These are phyloP conservation scores for Malurus alboscapulatus DNA, from an alignment of 2,113 vertebrate genomes.

Conservation along the genomic window DNA sequence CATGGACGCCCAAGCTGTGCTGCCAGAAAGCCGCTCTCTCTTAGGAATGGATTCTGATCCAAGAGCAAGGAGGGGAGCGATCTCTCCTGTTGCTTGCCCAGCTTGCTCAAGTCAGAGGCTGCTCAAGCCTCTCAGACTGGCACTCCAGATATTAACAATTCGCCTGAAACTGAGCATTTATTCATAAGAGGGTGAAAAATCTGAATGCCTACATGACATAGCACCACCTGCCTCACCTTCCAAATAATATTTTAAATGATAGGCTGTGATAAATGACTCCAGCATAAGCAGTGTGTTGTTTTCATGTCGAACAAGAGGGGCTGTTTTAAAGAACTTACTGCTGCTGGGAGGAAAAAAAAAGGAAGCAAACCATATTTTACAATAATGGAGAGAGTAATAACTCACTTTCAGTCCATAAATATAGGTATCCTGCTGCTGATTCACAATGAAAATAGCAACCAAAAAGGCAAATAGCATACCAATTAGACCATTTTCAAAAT, in stretches of 20 bases:
- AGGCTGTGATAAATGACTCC: not conserved
- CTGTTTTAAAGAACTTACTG: not conserved
- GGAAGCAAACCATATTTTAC: not conserved
- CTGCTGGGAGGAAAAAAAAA: not conserved
- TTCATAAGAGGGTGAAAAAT: not conserved
- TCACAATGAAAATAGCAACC: not conserved
- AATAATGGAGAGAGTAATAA: not conserved
- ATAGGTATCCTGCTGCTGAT: not conserved
- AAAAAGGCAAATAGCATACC: not conserved
- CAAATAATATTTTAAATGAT: not conserved
- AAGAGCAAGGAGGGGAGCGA: not conserved
- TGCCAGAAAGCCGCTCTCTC: not conserved
- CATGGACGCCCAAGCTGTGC: fast-evolving
- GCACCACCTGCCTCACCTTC: not conserved
- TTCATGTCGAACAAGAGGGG: not conserved
- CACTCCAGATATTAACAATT: not conserved
- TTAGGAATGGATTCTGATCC: not conserved
- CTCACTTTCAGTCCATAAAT: not conserved
- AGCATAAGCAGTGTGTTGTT: not conserved
- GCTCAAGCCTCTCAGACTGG: not conserved
- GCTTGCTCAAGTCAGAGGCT: not conserved
- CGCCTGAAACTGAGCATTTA: not conserved
- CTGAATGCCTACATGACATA: not conserved
- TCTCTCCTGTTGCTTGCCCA: not conserved
- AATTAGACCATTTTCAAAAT: not conserved